A percentile compares a stretch with the other conserved stretches of the same genome.
Evolutionary conservation across 2,113 vertebrate species (phyloP).

Genomic region (Erinaceus europaeus): DNA sequence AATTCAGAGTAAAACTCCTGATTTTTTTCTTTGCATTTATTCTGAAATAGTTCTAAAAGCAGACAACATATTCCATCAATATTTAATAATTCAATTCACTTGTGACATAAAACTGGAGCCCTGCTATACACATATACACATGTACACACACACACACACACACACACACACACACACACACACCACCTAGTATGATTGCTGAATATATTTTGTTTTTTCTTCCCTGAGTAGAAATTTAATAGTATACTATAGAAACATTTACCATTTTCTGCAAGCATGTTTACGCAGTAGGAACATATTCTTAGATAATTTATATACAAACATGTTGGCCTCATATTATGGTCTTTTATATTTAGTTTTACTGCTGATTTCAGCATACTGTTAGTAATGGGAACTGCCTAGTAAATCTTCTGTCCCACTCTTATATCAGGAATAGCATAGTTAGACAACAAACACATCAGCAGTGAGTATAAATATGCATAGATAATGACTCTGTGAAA

Average conservation of each 20-base stretch:
- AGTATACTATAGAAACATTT: background rate
- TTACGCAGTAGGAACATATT: constrained; percentile 6
- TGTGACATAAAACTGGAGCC: too few species aligned
- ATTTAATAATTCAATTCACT: background rate
- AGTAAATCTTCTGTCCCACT: constrained; percentile 8
- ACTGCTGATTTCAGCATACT: constrained; percentile 16
- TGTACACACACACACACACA: background rate
- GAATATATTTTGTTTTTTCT: background rate
- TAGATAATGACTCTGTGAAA: background rate
- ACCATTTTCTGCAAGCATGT: constrained; percentile 1
- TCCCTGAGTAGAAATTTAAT: background rate
- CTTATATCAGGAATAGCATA: background rate
- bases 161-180: background rate
- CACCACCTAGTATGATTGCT: too few species aligned
- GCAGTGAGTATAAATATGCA: background rate
- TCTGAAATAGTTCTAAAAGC: too few species aligned
- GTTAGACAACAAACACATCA: background rate
- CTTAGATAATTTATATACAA: background rate
- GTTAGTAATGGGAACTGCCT: background rate
- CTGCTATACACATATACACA: background rate
- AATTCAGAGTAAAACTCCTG: background rate
- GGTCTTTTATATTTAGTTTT: background rate
- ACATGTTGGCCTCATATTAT: background rate
- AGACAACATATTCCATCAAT: background rate
- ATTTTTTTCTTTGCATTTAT: too few species aligned